Conservation (phyloP, 2,113 vertebrate species). For the Ranitomeya variabilis region DNA sequence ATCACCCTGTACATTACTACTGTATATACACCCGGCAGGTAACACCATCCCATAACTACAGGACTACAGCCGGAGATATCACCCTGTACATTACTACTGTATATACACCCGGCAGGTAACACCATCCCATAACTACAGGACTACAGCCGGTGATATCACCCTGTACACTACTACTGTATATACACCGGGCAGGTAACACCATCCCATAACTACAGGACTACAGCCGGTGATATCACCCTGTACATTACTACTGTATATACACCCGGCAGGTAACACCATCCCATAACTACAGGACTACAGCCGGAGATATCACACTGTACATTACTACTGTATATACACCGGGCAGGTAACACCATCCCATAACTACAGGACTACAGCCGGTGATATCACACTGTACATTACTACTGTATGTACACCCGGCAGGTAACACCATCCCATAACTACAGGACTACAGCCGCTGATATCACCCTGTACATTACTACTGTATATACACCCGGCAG, state of each 20-base stretch:
- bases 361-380: neutral
- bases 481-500: neutral
- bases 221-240: neutral
- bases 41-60: neutral
- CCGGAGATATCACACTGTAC: neutral
- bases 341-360: neutral
- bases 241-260: neutral
- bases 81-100: neutral
- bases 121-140: neutral
- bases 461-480: neutral
- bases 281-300: neutral
- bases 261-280: neutral
- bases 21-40: neutral
- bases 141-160: neutral
- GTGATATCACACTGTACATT: neutral
- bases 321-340: neutral
- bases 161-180: neutral
- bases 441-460: neutral
- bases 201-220: neutral
- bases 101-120: neutral
- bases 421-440: neutral
- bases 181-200: neutral
- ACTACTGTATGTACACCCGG: neutral
- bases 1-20: neutral
- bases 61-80: neutral